Evolutionary conservation across 1,140 invertebrate species (phyloP).

Genomic region (Cyclina sinensis): DNA sequence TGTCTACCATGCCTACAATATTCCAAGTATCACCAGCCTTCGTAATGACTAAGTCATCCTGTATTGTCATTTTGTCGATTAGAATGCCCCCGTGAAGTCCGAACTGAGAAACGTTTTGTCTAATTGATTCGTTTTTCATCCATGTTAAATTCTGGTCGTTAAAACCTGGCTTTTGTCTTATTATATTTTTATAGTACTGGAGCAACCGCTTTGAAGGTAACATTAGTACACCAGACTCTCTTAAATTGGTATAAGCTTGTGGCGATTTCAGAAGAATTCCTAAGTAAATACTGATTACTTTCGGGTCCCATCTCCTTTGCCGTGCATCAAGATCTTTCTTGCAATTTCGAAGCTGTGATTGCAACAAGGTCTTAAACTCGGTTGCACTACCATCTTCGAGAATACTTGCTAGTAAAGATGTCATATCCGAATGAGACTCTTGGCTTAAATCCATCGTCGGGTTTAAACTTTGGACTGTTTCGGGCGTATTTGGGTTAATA

Average conservation of each 20-base stretch:
- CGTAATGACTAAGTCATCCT: too few relatives aligned
- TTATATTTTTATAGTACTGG: conserved; percentile 39
- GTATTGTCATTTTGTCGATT: too few relatives aligned
- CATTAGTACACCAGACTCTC: conserved; percentile 24
- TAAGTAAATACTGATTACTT: conserved; percentile 57
- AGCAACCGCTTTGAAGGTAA: conserved; percentile 22
- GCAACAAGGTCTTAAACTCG: conserved; percentile 33
- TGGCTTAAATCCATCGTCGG: neutral
- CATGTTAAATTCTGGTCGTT: conserved; percentile 56
- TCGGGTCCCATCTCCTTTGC: conserved; percentile 52
- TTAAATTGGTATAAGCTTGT: conserved; percentile 43
- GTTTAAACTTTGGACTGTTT: neutral
- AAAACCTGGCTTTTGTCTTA: conserved; percentile 51
- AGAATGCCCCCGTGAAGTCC: conserved; percentile 51
- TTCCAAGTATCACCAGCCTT: conserved; percentile 45
- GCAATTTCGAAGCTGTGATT: conserved; percentile 55
- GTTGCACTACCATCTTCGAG: conserved; percentile 1
- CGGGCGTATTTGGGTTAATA: too few relatives aligned
- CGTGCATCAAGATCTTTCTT: conserved; percentile 10
- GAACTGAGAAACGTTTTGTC: conserved; percentile 38
- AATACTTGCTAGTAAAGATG: neutral
- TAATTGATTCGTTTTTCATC: conserved; percentile 49
- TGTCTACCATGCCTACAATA: conserved; percentile 62
- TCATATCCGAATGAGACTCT: conserved; percentile 10
- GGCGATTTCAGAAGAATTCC: conserved; percentile 44